These are phyloP conservation scores for Peromyscus eremicus DNA, from an alignment of 2,797 vertebrate genomes.

Conservation along the genomic window DNA sequence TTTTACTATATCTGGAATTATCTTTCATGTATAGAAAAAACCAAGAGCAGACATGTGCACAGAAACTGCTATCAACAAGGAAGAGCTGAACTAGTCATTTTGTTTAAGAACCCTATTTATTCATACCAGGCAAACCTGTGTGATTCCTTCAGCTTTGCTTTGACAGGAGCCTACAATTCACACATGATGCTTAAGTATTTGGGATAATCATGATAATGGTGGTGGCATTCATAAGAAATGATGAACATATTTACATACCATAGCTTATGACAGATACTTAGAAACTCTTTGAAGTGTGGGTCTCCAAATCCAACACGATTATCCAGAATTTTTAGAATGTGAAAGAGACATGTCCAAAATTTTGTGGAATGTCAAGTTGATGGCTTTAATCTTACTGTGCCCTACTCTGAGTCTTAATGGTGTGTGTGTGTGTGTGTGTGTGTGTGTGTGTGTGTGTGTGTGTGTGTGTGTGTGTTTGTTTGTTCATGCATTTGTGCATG, in stretches of 20 bases:
- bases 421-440: not conserved
- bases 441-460: not conserved
- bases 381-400: not conserved
- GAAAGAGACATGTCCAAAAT: not conserved
- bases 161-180: not conserved
- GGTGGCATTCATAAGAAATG: not conserved
- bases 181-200: not conserved
- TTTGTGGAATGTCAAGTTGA: not conserved
- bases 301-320: not conserved
- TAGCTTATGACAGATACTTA: not conserved
- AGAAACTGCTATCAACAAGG: not conserved
- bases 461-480: not conserved
- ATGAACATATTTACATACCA: not conserved
- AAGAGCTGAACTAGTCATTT: not conserved
- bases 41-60: not conserved
- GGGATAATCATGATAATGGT: not conserved
- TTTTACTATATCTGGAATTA: not conserved
- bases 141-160: not conserved
- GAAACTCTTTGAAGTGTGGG: not conserved
- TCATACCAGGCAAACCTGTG: not conserved
- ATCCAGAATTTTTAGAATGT: not conserved
- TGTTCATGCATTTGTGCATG: not conserved
- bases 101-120: not conserved
- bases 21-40: constrained; percentile 19
- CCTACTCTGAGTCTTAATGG: not conserved